Percentiles rank a stretch among this genome's conserved stretches.
Evolutionary conservation across 2,113 vertebrate species (phyloP).

Genomic region (Greenwoodochromis staneri): DNA sequence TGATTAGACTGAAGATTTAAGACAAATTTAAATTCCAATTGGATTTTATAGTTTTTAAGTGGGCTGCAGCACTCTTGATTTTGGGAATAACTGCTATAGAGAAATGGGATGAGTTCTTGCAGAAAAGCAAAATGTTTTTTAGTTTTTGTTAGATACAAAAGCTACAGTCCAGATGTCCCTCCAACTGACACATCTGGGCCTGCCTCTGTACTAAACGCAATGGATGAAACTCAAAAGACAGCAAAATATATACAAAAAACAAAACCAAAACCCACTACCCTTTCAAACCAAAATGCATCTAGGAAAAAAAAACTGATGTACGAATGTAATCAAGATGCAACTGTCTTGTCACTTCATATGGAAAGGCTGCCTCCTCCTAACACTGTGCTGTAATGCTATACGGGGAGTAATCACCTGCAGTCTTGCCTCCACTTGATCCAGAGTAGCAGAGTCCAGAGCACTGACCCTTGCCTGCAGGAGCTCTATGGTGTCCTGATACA

Average conservation of each 20-base stretch:
- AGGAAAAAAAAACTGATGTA: background rate
- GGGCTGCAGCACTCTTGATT: background rate
- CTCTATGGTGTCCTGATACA: slow-evolving; percentile 83
- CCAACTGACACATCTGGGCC: background rate
- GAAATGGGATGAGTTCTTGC: background rate
- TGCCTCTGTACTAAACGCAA: background rate
- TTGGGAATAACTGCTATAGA: background rate
- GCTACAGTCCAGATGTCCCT: rapidly evolving
- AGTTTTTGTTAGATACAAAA: background rate
- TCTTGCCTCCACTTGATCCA: slow-evolving; percentile 92
- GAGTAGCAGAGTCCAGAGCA: slow-evolving; percentile 80
- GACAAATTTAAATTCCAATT: rapidly evolving
- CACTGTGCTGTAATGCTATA: background rate
- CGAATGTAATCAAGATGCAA: background rate
- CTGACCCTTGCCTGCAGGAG: slow-evolving; percentile 87
- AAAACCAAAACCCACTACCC: background rate
- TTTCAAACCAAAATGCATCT: background rate
- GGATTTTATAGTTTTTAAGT: background rate
- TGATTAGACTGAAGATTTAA: background rate
- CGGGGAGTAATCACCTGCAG: slow-evolving; percentile 76
- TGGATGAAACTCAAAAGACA: background rate
- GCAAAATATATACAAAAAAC: background rate
- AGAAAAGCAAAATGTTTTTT: background rate
- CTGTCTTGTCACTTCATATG: background rate
- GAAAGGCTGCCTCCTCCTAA: background rate